A percentile compares a stretch with the other conserved stretches of the same genome.
Conservation (phyloP, 2,113 vertebrate species). For the Phodopus roborovskii region DNA sequence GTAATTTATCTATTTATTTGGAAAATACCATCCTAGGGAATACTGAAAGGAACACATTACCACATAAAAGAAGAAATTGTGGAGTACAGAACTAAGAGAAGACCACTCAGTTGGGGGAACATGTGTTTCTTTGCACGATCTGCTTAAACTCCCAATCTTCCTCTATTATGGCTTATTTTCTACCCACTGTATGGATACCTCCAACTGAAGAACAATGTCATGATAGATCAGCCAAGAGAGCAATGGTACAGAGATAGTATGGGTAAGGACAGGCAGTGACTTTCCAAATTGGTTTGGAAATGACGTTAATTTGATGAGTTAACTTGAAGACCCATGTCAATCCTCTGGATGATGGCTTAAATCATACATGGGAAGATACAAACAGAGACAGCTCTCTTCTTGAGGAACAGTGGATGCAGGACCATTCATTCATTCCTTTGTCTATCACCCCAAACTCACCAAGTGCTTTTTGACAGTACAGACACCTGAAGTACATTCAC, state of each 20-base stretch:
- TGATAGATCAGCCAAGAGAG: background rate
- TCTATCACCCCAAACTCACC: too few species aligned
- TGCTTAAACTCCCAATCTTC: background rate
- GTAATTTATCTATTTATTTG: background rate
- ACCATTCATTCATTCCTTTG: background rate
- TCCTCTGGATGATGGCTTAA: background rate
- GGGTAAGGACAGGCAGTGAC: fast-evolving
- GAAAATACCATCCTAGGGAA: background rate
- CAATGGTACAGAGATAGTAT: background rate
- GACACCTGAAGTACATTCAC: background rate
- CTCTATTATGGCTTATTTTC: fast-evolving
- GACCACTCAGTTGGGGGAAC: background rate
- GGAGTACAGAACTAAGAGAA: background rate
- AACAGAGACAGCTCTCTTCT: background rate
- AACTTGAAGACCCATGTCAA: background rate
- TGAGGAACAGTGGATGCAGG: background rate
- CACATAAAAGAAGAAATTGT: background rate
- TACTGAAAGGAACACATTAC: background rate
- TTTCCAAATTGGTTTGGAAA: background rate
- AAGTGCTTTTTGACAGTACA: background rate
- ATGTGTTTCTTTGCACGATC: background rate
- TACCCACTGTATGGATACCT: background rate
- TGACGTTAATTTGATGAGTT: background rate
- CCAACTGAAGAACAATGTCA: background rate
- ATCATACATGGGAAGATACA: background rate